Conservation (phyloP, 1,140 invertebrate genomes). For the Tetragonula clypearis region DNA sequence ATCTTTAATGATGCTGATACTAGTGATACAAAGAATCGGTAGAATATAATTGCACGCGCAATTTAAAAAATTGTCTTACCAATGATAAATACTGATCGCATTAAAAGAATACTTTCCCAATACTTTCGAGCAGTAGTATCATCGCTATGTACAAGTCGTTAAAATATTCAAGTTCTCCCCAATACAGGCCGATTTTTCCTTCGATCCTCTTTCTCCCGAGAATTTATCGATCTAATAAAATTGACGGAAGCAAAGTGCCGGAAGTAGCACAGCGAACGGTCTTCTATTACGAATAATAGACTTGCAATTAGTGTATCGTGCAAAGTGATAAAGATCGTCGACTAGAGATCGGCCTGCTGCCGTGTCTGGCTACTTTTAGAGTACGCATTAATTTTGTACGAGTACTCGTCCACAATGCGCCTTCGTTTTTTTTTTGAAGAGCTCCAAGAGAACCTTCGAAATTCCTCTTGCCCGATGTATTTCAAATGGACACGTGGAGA, state of each 20-base stretch:
- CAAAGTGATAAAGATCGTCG: not conserved
- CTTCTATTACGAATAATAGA: conserved; percentile 1
- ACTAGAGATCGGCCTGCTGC: not conserved
- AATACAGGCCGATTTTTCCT: not conserved
- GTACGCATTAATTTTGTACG: not conserved
- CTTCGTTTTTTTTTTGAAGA: not conserved
- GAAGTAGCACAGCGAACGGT: not conserved
- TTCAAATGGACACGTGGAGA: not conserved
- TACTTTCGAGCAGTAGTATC: too few species aligned
- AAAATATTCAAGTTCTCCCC: not conserved
- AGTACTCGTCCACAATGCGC: too few species aligned
- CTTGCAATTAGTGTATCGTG: not conserved
- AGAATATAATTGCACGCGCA: too few species aligned
- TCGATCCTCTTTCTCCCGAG: not conserved
- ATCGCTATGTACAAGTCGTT: not conserved
- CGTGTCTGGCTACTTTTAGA: not conserved
- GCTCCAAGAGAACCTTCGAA: not conserved
- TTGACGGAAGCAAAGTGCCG: not conserved
- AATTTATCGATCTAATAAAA: not conserved
- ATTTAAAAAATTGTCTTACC: too few species aligned
- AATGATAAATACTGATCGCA: too few species aligned
- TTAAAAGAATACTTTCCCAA: too few species aligned
- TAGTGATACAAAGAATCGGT: too few species aligned
- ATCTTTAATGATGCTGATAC: too few species aligned
- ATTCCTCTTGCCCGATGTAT: not conserved